Evolutionary conservation across 2,888 invertebrate species (phyloP), one percentile per base, ranked within the genome.

Genomic region (Cylloceria caligata): DNA sequence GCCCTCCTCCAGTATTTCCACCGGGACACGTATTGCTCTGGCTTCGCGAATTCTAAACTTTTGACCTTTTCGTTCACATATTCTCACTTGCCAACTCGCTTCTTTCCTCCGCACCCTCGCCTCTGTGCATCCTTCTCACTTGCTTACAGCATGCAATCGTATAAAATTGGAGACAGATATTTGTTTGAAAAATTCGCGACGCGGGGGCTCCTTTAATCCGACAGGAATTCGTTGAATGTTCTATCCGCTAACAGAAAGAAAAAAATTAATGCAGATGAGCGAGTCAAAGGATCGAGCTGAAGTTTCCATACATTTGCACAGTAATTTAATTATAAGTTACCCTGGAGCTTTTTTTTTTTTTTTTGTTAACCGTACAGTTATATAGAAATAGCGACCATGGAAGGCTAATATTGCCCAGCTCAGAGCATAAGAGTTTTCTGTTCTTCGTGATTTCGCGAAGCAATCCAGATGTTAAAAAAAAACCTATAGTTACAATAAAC

Each of bases 121-220:
- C 19, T 27, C 30, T 47, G 13, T 27, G 13, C 47, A 47, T 27
- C 65, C 69, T 16, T 19, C 30, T 11, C 62, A 36, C 76, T 62
- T 19, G 27, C 21, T 60, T 19, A 42, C 69, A 67, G 36, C 39
- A 83, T 73, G 81, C 75, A 79, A 83, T 83, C 75, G 79, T 72
- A 73, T 39, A 72, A 81, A 83, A 81, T 81, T 81, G 74, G 49
- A 80, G 62, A 55, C 55, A 34, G 57, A 76, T 71, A 81, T 83
- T 79, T 52, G 42, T 73, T 72, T 72, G 55, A 57, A 79, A 81
- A 81, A 83, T 73, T 42, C 68, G 64, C 64, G 72, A 79, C 55
- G 64, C 34, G 21, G 34, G 27, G 60, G 19, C 19, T 73, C 11
- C 73, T 73, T 73, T 67, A 60, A 79, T 79, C 49, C 60, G 27